Conservation (phyloP, 2,797 vertebrate species). For the Sebastes umbrosus region DNA sequence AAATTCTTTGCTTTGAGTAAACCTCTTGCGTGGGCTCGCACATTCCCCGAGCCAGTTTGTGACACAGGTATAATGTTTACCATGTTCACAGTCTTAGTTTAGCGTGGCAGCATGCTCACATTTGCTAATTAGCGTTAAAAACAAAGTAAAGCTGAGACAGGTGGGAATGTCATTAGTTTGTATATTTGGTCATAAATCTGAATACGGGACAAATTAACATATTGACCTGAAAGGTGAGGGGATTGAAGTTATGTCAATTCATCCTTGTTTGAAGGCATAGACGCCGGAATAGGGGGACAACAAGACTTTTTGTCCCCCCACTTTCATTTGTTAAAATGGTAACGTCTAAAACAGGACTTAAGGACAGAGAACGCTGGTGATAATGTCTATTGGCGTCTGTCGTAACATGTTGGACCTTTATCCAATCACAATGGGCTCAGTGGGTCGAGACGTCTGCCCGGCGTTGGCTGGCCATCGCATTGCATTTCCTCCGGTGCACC, state of each 20-base stretch:
- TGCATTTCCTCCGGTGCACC: too few relatives aligned
- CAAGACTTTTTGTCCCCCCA: too few relatives aligned
- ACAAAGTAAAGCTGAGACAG: background rate
- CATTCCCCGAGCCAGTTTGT: background rate
- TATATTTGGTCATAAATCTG: background rate
- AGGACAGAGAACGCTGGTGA: too few relatives aligned
- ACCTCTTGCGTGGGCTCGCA: background rate
- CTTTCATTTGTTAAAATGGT: too few relatives aligned
- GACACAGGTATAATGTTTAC: background rate
- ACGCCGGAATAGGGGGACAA: too few relatives aligned
- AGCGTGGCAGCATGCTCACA: background rate
- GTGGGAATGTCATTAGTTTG: background rate
- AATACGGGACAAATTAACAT: background rate
- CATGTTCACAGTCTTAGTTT: background rate
- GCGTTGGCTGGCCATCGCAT: too few relatives aligned
- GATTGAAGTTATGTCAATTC: background rate
- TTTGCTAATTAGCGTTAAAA: background rate
- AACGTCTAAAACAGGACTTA: too few relatives aligned
- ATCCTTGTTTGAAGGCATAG: too few relatives aligned
- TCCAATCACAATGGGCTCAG: too few relatives aligned
- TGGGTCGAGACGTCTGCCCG: too few relatives aligned
- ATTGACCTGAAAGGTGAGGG: background rate
- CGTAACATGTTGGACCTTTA: too few relatives aligned
- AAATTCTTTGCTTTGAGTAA: background rate
- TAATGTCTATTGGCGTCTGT: too few relatives aligned